Evolutionary conservation across 2,888 invertebrate genomes (phyloP), one percentile per base, ranked within the genome.

Genomic region (Pseudanteris insignis): DNA sequence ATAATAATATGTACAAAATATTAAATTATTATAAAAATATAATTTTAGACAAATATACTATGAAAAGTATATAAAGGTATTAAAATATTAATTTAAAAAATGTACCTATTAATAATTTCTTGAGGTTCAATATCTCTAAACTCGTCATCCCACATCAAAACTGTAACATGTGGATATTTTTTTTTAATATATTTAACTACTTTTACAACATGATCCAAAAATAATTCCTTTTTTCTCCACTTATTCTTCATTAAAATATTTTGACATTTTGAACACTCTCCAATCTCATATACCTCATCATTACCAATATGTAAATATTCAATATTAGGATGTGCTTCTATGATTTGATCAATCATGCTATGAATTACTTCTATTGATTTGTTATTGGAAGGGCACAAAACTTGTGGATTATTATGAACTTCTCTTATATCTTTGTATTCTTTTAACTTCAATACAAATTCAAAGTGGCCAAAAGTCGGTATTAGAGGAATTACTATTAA

Each of bases 401-500:
- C 87, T 81, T 83, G 85, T 0, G 85, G 84, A 68, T 85, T 86
- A 12, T 79, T 74, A 0, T 79, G 76, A 0, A 85, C 82, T 80
- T 93, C 92, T 64, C 92, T 81, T 40, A 90, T 81, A 47, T 88
- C 83, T 48, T 83, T 81, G 71, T 86, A 91, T 47, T 88, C 82
- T 18, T 86, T 78, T 13, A 89, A 81, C 73, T 94, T 94, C 36
- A 94, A 81, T 0, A 88, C 84, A 81, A 88, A 90, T 77, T 93
- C 92, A 81, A 94, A 81, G 74, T 94, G 93, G 0, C 92, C 93
- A 76, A 92, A 92, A 0, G 91, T 91, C 81, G 92, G 93, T n/a
- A 94, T 81, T 40, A 94, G 79, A 0, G 93, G 93, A 67, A 93
- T 90, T 0, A 92, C 81, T 60, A 87, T 84, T 1, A 94, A 82